Evolutionary conservation across 2,113 vertebrate genomes (phyloP).

Genomic region (Brachyhypopomus occidentalis): DNA sequence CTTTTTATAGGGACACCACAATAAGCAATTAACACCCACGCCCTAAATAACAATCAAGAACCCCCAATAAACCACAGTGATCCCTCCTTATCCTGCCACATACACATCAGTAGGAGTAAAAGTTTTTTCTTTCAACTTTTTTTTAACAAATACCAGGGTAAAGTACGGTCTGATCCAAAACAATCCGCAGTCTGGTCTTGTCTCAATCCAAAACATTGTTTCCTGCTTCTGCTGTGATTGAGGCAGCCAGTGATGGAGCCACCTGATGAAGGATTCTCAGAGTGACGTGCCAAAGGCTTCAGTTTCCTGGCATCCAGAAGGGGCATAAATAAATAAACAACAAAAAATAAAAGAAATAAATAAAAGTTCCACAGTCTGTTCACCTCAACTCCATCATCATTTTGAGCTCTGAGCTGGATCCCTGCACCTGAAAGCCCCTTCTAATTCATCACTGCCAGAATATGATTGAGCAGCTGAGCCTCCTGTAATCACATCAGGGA

Average conservation of each 20-base stretch:
- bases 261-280: conserved; percentile 19
- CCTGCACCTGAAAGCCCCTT: conserved; percentile 5
- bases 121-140: no score
- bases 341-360: background rate
- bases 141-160: background rate
- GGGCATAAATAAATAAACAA: background rate
- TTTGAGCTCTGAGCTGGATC: background rate
- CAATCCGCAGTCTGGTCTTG: background rate
- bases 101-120: no score
- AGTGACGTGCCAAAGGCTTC: conserved; percentile 7
- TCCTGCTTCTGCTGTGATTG: conserved; percentile 29
- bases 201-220: conserved; percentile 16
- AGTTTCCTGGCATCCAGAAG: conserved; percentile 20
- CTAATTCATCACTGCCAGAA: conserved; percentile 32
- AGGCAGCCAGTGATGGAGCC: background rate
- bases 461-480: conserved; percentile 30
- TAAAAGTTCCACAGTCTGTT: background rate
- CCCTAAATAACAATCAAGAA: no score
- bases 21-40: no score
- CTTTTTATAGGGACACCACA: no score
- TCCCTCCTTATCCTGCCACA: no score
- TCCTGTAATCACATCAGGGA: conserved; percentile 32
- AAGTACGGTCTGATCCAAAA: conserved; percentile 7
- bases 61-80: no score
- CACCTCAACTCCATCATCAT: background rate